These are phyloP conservation scores for Salvelinus sp. DNA, from an alignment of 2,113 vertebrate genomes.

Conservation along the genomic window DNA sequence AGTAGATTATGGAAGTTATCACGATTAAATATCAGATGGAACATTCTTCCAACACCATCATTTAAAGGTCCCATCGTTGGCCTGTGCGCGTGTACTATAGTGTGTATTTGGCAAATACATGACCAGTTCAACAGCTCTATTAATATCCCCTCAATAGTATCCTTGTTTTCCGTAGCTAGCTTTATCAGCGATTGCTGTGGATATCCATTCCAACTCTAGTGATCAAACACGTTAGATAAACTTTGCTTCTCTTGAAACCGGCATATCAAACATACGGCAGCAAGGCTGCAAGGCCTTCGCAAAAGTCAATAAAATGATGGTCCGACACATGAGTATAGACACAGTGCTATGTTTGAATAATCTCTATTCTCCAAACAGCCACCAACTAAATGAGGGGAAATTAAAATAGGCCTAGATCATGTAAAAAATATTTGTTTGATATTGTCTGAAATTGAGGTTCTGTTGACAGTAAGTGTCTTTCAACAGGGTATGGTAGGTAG, in stretches of 20 bases:
- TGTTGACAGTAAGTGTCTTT: too few relatives aligned
- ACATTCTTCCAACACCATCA: background rate
- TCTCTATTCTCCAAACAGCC: background rate
- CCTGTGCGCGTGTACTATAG: background rate
- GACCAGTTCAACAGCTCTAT: slow-evolving; percentile 1
- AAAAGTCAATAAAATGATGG: slow-evolving; percentile 21
- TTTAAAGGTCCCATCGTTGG: background rate
- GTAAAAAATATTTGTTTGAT: background rate
- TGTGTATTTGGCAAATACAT: slow-evolving; percentile 19
- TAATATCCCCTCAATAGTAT: slow-evolving; percentile 4
- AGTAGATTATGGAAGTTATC: background rate
- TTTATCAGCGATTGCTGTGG: slow-evolving; percentile 40
- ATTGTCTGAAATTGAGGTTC: background rate
- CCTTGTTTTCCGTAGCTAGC: slow-evolving; percentile 31
- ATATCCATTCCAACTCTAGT: slow-evolving; percentile 41
- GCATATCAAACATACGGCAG: slow-evolving; percentile 32
- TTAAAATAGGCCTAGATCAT: background rate
- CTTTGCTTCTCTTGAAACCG: slow-evolving; percentile 38
- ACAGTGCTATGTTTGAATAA: background rate
- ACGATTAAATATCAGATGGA: background rate
- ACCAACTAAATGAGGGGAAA: background rate
- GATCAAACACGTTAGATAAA: slow-evolving; percentile 49
- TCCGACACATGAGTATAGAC: background rate
- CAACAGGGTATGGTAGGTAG: too few relatives aligned
- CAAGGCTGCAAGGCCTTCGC: background rate